Conservation (phyloP, 2,888 invertebrate species). For the Sinohyriopsis cumingii region DNA sequence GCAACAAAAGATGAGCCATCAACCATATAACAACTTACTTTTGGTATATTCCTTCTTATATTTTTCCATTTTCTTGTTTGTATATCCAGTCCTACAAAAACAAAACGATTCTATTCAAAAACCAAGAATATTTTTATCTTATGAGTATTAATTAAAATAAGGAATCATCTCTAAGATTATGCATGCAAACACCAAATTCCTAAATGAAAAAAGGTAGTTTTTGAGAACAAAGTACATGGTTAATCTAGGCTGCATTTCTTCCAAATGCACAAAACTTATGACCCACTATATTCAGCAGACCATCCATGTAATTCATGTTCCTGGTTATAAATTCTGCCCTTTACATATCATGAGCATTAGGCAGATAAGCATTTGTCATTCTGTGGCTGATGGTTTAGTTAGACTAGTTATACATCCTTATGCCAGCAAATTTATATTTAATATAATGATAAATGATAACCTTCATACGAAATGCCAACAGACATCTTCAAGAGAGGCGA, state of each 20-base stretch:
- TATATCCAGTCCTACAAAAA: constrained; percentile 69
- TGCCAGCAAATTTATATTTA: too few species aligned
- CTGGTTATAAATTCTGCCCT: too few species aligned
- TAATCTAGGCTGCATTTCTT: too few species aligned
- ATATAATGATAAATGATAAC: too few species aligned
- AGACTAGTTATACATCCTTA: too few species aligned
- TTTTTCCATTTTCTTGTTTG: constrained; percentile 70
- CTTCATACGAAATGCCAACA: neutral
- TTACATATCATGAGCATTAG: neutral
- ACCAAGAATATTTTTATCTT: too few species aligned
- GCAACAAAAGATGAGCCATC: neutral
- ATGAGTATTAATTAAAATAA: neutral
- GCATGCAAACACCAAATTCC: neutral
- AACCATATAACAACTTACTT: constrained; percentile 36
- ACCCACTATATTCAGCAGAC: too few species aligned
- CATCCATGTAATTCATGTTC: too few species aligned
- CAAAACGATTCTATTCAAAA: too few species aligned
- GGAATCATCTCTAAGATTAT: neutral
- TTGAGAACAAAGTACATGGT: too few species aligned
- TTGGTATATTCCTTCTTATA: constrained; percentile 59
- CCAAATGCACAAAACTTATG: too few species aligned
- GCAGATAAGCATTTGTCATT: neutral
- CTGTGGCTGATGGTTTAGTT: neutral
- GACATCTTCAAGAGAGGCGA: too few species aligned
- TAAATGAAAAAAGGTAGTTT: neutral